Evolutionary conservation across 2,113 vertebrate species (phyloP).

Genomic region (Paramormyrops kingsleyae): DNA sequence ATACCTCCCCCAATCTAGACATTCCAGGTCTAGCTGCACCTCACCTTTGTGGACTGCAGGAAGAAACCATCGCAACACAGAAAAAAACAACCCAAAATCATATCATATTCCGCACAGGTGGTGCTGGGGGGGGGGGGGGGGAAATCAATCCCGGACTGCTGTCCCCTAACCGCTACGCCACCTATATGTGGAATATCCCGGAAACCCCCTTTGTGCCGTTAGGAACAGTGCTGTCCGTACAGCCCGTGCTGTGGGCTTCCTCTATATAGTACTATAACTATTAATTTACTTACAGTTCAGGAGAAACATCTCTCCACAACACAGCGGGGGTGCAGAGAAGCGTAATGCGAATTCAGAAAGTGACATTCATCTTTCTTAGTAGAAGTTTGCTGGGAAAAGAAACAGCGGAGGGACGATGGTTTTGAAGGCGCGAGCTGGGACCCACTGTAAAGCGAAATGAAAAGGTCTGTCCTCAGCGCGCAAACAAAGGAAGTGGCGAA

Average conservation of each 20-base stretch:
- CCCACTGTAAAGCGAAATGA: background rate
- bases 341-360: background rate
- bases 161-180: background rate
- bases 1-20: background rate
- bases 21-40: background rate
- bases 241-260: background rate
- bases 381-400: background rate
- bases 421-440: background rate
- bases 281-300: background rate
- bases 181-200: background rate
- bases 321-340: background rate
- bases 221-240: background rate
- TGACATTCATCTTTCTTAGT: background rate
- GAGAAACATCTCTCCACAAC: background rate
- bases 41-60: background rate
- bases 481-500: background rate
- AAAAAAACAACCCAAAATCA: background rate
- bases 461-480: background rate
- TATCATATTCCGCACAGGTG: background rate
- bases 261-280: background rate
- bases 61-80: background rate
- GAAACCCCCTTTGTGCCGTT: background rate
- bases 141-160: background rate
- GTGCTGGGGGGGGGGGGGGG: background rate
- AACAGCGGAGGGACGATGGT: background rate